Evolutionary conservation across 2,888 invertebrate genomes (phyloP).

Genomic region (Rhingia rostrata): DNA sequence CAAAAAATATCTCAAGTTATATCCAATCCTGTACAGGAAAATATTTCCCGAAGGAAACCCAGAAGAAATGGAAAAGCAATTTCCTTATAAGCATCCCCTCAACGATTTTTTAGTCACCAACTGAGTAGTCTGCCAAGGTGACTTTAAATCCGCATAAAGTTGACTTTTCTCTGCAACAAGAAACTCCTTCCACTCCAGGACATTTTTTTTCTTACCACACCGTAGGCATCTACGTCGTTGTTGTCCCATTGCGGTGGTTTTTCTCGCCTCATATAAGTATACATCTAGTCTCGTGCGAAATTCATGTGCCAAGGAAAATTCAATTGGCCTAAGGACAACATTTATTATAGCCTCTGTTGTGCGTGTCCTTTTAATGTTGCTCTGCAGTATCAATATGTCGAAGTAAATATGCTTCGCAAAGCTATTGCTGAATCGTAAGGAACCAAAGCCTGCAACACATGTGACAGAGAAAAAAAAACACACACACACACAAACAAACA

Average conservation of each 20-base stretch:
- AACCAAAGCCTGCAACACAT: conserved; percentile 6
- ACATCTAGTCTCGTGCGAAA: conserved; percentile 6
- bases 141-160: conserved; percentile 47
- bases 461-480: conserved; percentile 2
- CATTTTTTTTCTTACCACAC: conserved; percentile 11
- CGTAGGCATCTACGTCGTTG: neutral
- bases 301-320: conserved; percentile 39
- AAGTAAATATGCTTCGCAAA: conserved; percentile 62
- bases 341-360: conserved; percentile 47
- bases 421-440: conserved; percentile 45
- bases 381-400: conserved; percentile 48
- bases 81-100: conserved; percentile 4
- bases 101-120: neutral
- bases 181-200: conserved; percentile 33
- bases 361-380: conserved; percentile 8
- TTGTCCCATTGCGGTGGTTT: neutral
- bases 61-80: conserved; percentile 22
- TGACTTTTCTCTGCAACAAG: conserved; percentile 14
- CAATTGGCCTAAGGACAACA: conserved; percentile 67
- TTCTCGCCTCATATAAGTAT: neutral
- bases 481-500: conserved; percentile 35
- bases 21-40: no score
- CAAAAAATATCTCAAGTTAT: neutral
- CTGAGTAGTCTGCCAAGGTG: conserved; percentile 19
- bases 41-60: no score